Percentiles rank a stretch among this genome's conserved stretches.
Evolutionary conservation across 2,888 invertebrate genomes (phyloP).

Genomic region (Schizaphis graminum): DNA sequence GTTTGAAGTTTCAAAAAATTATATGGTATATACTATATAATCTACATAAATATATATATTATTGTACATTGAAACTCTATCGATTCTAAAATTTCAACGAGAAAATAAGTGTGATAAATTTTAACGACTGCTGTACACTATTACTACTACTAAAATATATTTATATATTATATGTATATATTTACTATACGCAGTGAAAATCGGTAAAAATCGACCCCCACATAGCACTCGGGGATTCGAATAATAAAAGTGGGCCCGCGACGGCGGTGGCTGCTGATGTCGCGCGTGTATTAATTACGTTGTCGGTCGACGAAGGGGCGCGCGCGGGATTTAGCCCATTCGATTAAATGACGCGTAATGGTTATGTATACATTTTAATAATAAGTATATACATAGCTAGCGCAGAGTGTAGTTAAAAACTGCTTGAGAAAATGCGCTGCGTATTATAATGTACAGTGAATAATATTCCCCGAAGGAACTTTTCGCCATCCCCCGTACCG

Average conservation of each 20-base stretch:
- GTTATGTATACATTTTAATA: constrained; percentile 35
- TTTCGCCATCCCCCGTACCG: background rate
- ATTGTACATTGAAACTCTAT: background rate
- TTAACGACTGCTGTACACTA: background rate
- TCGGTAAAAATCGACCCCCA: constrained; percentile 36
- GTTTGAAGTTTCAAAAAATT: background rate
- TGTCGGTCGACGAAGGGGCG: background rate
- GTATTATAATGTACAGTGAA: constrained; percentile 4
- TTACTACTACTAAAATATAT: background rate
- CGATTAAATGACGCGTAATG: constrained; percentile 64
- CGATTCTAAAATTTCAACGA: background rate
- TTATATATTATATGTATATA: too few species aligned
- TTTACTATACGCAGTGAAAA: background rate
- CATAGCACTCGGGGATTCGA: background rate
- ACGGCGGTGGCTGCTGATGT: background rate
- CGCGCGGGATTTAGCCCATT: constrained; percentile 9
- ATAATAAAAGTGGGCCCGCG: constrained; percentile 7
- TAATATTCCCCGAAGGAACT: constrained; percentile 61
- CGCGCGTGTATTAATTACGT: constrained; percentile 49
- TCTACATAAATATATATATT: background rate
- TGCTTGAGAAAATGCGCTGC: constrained; percentile 33
- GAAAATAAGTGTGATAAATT: background rate
- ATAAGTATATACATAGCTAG: background rate
- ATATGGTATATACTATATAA: background rate
- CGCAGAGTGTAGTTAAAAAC: constrained; percentile 46